A percentile compares a stretch with the other conserved stretches of the same genome.
Evolutionary conservation across 2,888 invertebrate genomes (phyloP).

Genomic region (Lasiommata megera): DNA sequence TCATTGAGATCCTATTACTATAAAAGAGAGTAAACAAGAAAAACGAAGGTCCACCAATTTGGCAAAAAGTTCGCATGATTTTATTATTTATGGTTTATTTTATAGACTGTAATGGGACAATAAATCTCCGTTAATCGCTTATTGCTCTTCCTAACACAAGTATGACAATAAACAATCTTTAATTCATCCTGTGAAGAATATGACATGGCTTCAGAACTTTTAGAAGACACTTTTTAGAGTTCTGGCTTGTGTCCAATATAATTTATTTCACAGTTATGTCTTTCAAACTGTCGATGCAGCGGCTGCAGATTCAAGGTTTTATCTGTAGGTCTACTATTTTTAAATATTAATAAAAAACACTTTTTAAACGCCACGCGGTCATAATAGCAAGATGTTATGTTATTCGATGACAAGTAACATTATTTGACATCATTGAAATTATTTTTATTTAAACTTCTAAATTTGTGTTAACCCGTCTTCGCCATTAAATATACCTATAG

Average conservation of each 20-base stretch:
- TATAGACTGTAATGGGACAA: constrained; percentile 9
- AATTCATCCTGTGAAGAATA: constrained; percentile 14
- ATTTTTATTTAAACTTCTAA: no score
- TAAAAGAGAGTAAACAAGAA: background rate
- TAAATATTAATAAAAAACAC: background rate
- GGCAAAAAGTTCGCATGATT: background rate
- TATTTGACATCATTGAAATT: no score
- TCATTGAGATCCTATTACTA: background rate
- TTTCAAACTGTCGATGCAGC: constrained; percentile 58
- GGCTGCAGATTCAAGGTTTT: constrained; percentile 50
- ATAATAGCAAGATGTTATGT: no score
- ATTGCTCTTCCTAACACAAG: constrained; percentile 11
- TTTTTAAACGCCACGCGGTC: background rate
- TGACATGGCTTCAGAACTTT: constrained; percentile 18
- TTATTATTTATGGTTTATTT: constrained; percentile 7
- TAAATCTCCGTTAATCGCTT: constrained; percentile 15
- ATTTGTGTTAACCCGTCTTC: no score
- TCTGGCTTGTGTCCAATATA: constrained; percentile 61
- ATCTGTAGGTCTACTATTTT: constrained; percentile 20
- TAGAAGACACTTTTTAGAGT: constrained; percentile 35
- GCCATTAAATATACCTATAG: no score
- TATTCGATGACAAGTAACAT: no score
- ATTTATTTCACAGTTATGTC: constrained; percentile 63
- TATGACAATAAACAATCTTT: constrained; percentile 19
- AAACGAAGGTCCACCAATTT: background rate